Conservation (phyloP, 2,113 vertebrate genomes). For the Pelecanoides urinatrix region DNA sequence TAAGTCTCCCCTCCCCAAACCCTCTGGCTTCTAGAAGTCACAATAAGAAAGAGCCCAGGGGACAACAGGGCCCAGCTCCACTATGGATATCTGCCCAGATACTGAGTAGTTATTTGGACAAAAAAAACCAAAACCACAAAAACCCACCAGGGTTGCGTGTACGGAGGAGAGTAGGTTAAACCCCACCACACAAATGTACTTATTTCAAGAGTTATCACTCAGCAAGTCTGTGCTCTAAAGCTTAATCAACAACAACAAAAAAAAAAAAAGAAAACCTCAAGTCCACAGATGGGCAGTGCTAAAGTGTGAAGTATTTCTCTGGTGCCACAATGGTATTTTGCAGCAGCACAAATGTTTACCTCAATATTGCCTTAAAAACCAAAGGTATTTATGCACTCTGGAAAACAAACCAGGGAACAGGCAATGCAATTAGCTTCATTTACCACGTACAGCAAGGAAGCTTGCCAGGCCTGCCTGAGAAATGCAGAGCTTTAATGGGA, state of each 20-base stretch:
- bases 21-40: not conserved
- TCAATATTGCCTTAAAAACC: not conserved
- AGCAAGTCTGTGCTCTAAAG: not conserved
- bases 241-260: not conserved
- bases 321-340: conserved; percentile 9
- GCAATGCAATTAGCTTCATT: not conserved
- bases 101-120: not conserved
- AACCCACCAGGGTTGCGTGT: rapidly evolving
- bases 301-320: not conserved
- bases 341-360: not conserved
- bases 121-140: not conserved
- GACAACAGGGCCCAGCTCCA: not conserved
- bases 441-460: not conserved
- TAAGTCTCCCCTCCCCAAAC: not conserved
- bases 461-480: not conserved
- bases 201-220: not conserved
- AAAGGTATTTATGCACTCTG: not conserved
- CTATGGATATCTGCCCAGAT: too few relatives aligned
- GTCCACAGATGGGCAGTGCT: not conserved
- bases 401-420: not conserved
- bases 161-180: not conserved
- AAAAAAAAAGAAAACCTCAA: not conserved
- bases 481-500: not conserved
- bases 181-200: not conserved
- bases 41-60: not conserved